Percentiles rank a stretch among this genome's conserved stretches.
phyloP scores from a whole-genome alignment of 1,140 invertebrate genomes.

The Sinella curviseta region DNA sequence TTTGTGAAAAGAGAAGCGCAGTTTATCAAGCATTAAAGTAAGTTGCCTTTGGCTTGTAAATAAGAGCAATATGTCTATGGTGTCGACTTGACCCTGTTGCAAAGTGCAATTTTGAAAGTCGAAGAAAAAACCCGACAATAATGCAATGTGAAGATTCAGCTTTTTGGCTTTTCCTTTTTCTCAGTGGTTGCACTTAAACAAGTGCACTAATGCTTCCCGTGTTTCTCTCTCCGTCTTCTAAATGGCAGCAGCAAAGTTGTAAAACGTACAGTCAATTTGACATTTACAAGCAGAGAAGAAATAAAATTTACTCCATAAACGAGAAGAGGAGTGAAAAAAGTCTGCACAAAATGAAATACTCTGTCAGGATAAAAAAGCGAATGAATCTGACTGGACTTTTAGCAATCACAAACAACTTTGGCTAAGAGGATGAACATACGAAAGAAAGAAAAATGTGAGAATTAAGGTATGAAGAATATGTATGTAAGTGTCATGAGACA shows the following conservation, averaged over 20 bases:
- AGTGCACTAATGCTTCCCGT: background rate
- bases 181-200: background rate
- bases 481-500: too few species aligned
- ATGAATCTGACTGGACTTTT: background rate
- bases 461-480: too few species aligned
- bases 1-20: too few species aligned
- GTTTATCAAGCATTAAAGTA: too few species aligned
- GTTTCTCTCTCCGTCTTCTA: background rate
- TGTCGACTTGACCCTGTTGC: background rate
- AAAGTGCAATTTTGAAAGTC: background rate
- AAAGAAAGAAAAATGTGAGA: background rate
- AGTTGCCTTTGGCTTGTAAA: background rate
- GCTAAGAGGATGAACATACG: background rate
- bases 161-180: background rate
- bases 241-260: background rate
- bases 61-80: background rate
- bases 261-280: slow-evolving; percentile 14
- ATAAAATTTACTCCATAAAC: background rate
- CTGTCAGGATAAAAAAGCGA: too few species aligned
- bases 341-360: background rate
- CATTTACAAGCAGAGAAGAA: slow-evolving; percentile 5
- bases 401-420: too few species aligned
- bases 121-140: background rate
- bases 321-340: background rate
- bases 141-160: background rate